Conservation (phyloP, 2,797 vertebrate genomes). For the Gobionotothen gibberifrons region DNA sequence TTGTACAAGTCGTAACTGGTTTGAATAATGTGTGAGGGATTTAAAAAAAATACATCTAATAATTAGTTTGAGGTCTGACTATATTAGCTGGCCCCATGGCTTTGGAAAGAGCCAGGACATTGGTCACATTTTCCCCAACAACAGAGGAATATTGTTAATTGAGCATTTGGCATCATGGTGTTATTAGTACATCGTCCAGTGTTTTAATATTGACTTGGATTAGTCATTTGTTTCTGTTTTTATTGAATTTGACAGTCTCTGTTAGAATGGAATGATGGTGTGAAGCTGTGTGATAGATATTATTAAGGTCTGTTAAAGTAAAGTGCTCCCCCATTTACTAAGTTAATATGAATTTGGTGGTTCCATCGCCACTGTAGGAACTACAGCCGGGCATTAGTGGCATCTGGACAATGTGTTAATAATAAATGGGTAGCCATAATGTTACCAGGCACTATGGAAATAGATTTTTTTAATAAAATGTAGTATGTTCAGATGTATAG, state of each 20-base stretch:
- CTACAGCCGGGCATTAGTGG: slow-evolving; percentile 11
- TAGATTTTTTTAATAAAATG: slow-evolving; percentile 59
- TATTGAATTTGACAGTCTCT: slow-evolving; percentile 15
- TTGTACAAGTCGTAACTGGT: slow-evolving; percentile 28
- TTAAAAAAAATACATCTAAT: slow-evolving; percentile 30
- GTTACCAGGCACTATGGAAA: slow-evolving; percentile 35
- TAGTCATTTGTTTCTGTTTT: slow-evolving; percentile 4
- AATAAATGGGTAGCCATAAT: slow-evolving; percentile 45
- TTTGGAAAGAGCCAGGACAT: slow-evolving; percentile 37
- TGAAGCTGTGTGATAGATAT: not conserved
- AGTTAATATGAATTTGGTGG: slow-evolving; percentile 9
- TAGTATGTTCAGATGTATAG: slow-evolving; percentile 48
- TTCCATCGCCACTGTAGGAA: not conserved
- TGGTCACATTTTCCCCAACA: slow-evolving; percentile 53
- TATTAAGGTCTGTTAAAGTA: slow-evolving; percentile 9
- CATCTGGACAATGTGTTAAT: slow-evolving; percentile 54
- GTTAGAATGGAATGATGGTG: not conserved
- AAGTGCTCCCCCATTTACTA: slow-evolving; percentile 26
- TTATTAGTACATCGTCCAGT: slow-evolving; percentile 14
- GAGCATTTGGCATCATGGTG: not conserved
- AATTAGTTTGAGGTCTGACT: slow-evolving; percentile 47
- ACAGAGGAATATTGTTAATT: slow-evolving; percentile 30
- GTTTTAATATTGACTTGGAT: slow-evolving; percentile 10
- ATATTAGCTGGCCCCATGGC: slow-evolving; percentile 11
- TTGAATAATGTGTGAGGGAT: slow-evolving; percentile 42